Evolutionary conservation across 2,888 invertebrate genomes (phyloP).

Genomic region (Galerucella pusilla): DNA sequence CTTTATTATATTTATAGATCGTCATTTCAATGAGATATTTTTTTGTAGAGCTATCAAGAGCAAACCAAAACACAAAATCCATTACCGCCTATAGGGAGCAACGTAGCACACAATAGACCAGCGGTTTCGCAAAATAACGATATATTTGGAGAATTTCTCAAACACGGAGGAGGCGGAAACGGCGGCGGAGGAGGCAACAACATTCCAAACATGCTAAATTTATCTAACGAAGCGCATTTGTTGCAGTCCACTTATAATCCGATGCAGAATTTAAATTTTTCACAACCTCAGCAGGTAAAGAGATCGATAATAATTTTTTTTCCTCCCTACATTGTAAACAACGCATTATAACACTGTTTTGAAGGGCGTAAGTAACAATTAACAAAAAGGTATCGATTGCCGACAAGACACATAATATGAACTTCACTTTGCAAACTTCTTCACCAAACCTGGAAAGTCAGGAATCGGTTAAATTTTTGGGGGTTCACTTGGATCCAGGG

Average conservation of each 20-base stretch:
- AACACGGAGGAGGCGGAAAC: slow-evolving; percentile 31
- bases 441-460: no score
- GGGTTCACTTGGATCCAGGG: no score
- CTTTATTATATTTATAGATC: no score
- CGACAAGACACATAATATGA: no score
- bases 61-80: slow-evolving; percentile 54
- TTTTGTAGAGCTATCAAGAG: slow-evolving; percentile 54
- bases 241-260: slow-evolving; percentile 60
- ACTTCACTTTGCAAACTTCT: no score
- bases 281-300: slow-evolving; percentile 55
- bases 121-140: slow-evolving; percentile 48
- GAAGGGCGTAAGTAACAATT: no score
- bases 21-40: neutral
- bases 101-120: slow-evolving; percentile 56
- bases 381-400: no score
- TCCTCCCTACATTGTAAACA: no score
- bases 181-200: slow-evolving; percentile 51
- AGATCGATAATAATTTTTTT: no score
- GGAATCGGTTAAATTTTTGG: no score
- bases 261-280: slow-evolving; percentile 56
- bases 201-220: slow-evolving; percentile 64
- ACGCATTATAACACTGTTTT: no score
- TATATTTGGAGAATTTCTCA: slow-evolving; percentile 48
- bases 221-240: slow-evolving; percentile 61
- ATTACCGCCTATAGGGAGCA: slow-evolving; percentile 61